Conservation (phyloP, 2,888 invertebrate genomes). For the Pedicia rivosa region DNA sequence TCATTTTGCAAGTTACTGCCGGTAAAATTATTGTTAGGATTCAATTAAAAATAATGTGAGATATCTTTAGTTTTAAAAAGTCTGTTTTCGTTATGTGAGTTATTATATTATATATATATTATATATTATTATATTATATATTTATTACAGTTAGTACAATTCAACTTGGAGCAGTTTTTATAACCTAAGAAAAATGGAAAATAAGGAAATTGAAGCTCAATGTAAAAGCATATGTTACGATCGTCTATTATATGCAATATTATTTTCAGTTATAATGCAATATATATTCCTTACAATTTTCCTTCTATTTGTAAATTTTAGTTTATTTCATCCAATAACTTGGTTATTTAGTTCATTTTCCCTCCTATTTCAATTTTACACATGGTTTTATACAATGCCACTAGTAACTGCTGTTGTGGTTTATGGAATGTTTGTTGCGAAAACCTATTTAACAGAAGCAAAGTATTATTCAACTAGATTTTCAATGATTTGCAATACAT, state of each 20-base stretch:
- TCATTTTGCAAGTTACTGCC: too few relatives aligned
- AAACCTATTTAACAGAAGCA: constrained; percentile 44
- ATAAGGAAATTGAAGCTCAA: constrained; percentile 9
- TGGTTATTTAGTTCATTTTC: constrained; percentile 46
- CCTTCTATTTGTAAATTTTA: constrained; percentile 41
- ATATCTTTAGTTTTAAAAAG: too few relatives aligned
- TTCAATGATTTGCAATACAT: constrained; percentile 42
- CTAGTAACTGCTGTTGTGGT: constrained; percentile 45
- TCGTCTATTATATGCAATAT: constrained; percentile 33
- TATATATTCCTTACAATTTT: constrained; percentile 34
- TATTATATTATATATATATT: too few relatives aligned
- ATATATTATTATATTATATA: too few relatives aligned
- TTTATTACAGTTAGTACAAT: too few relatives aligned
- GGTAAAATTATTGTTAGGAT: too few relatives aligned
- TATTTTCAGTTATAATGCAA: constrained; percentile 42
- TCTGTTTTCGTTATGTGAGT: too few relatives aligned
- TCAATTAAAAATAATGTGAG: too few relatives aligned
- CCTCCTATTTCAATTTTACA: constrained; percentile 36
- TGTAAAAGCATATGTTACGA: constrained; percentile 22
- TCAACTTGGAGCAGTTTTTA: too few relatives aligned
- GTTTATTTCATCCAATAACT: constrained; percentile 42
- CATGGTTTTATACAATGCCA: constrained; percentile 47
- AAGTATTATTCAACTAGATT: constrained; percentile 50
- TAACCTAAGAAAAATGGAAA: too few relatives aligned
- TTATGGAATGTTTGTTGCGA: constrained; percentile 56